Evolutionary conservation across 2,797 vertebrate species (phyloP).

Genomic region (Leuciscus waleckii): DNA sequence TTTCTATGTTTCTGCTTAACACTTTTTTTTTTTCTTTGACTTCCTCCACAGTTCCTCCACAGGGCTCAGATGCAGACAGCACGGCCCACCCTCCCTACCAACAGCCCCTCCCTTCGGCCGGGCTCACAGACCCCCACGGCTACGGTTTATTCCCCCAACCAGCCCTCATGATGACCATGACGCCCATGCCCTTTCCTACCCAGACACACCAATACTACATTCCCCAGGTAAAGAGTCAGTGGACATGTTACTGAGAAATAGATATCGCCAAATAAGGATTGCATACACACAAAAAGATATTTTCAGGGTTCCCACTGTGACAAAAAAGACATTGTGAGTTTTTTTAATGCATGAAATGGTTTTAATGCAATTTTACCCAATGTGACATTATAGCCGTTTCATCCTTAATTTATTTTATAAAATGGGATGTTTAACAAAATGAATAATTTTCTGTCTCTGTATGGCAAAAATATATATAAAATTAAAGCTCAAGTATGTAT

Average conservation of each 20-base stretch:
- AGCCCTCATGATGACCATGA: slow-evolving; percentile 98
- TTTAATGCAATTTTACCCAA: not conserved
- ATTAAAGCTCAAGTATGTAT: too few relatives aligned
- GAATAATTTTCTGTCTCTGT: not conserved
- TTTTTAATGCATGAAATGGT: not conserved
- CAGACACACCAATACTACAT: slow-evolving; percentile 98
- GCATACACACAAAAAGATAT: not conserved
- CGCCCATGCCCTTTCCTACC: slow-evolving; percentile 93
- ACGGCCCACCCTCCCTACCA: slow-evolving; percentile 89
- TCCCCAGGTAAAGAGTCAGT: slow-evolving; percentile 81
- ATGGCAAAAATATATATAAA: too few relatives aligned
- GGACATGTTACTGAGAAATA: not conserved
- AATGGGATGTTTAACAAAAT: not conserved
- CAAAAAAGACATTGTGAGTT: not conserved
- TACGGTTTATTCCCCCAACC: slow-evolving; percentile 92
- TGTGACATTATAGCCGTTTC: not conserved
- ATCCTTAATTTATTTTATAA: not conserved
- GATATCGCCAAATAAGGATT: not conserved
- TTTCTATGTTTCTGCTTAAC: slow-evolving; percentile 7
- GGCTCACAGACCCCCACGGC: slow-evolving; percentile 88
- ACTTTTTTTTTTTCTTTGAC: not conserved
- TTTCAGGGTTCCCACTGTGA: not conserved
- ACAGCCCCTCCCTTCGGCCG: slow-evolving; percentile 89
- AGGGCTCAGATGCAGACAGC: slow-evolving; percentile 94
- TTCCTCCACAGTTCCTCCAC: slow-evolving; percentile 89